These are phyloP conservation scores for Rhagoletis zephyria DNA, from an alignment of 1,140 invertebrate species.

Conservation along the genomic window DNA sequence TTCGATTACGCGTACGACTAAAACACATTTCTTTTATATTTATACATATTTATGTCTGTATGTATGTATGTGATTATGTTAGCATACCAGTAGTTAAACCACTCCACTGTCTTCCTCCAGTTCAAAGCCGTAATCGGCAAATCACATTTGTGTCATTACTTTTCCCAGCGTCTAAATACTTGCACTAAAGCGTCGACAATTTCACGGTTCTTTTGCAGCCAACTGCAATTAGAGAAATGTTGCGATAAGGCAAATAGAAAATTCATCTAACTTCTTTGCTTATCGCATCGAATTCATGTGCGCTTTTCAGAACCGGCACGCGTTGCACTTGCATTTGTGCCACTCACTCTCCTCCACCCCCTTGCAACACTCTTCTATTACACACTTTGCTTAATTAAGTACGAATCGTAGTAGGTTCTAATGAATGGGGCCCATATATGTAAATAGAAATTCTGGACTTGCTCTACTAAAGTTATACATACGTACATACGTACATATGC, in stretches of 20 bases:
- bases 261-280: conserved; percentile 14
- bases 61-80: too few relatives aligned
- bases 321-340: not conserved
- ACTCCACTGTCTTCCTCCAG: not conserved
- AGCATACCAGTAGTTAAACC: too few relatives aligned
- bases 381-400: conserved; percentile 32
- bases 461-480: not conserved
- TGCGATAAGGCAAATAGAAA: not conserved
- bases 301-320: not conserved
- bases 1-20: not conserved
- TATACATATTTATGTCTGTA: too few relatives aligned
- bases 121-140: not conserved
- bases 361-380: not conserved
- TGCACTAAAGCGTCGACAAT: not conserved
- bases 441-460: not conserved
- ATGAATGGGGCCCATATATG: not conserved
- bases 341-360: not conserved
- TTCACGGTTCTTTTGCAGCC: conserved; percentile 13
- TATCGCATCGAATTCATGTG: not conserved
- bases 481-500: conserved; percentile 44
- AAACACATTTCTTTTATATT: too few relatives aligned
- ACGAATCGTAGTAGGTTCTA: not conserved
- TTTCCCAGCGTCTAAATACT: conserved; percentile 25
- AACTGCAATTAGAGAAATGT: not conserved
- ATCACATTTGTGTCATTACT: conserved; percentile 25